Conservation (phyloP, 2,888 invertebrate genomes). For the Amiota mariae region DNA sequence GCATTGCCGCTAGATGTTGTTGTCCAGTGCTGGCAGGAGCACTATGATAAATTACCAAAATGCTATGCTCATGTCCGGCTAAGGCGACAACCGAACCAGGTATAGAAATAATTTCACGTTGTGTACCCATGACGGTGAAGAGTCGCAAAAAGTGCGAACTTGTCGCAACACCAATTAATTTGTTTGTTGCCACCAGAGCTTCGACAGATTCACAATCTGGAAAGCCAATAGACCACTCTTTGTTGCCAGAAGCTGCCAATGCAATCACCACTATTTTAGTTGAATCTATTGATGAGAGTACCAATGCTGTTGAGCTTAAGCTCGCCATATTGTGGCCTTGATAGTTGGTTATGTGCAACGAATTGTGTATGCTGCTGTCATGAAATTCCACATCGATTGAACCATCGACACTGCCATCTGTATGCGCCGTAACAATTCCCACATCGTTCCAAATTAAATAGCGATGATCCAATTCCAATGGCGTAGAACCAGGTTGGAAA, state of each 20-base stretch:
- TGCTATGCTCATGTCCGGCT: slow-evolving; percentile 77
- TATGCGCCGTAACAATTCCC: slow-evolving; percentile 90
- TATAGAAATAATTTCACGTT: slow-evolving; percentile 82
- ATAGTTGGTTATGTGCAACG: slow-evolving; percentile 91
- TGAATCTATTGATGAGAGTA: slow-evolving; percentile 82
- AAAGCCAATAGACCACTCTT: slow-evolving; percentile 89
- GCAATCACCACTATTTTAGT: slow-evolving; percentile 84
- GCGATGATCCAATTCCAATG: slow-evolving; percentile 85
- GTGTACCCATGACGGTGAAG: slow-evolving; percentile 89
- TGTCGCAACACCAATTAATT: slow-evolving; percentile 87
- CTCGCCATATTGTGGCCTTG: slow-evolving; percentile 90
- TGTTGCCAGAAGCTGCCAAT: slow-evolving; percentile 81
- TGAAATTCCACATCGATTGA: slow-evolving; percentile 97
- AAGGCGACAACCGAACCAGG: slow-evolving; percentile 84
- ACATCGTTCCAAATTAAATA: slow-evolving; percentile 93
- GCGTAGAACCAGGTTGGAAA: slow-evolving; percentile 94
- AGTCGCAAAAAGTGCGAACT: slow-evolving; percentile 84
- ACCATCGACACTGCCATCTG: slow-evolving; percentile 79
- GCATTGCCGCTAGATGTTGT: slow-evolving; percentile 76
- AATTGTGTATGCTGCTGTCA: slow-evolving; percentile 90
- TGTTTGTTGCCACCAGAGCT: slow-evolving; percentile 80
- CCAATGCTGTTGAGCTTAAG: slow-evolving; percentile 85
- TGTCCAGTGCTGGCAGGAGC: slow-evolving; percentile 75
- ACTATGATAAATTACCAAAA: slow-evolving; percentile 81
- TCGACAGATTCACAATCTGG: slow-evolving; percentile 86